Conservation (phyloP, 2,113 vertebrate species). For the Ammodytes dubius region DNA sequence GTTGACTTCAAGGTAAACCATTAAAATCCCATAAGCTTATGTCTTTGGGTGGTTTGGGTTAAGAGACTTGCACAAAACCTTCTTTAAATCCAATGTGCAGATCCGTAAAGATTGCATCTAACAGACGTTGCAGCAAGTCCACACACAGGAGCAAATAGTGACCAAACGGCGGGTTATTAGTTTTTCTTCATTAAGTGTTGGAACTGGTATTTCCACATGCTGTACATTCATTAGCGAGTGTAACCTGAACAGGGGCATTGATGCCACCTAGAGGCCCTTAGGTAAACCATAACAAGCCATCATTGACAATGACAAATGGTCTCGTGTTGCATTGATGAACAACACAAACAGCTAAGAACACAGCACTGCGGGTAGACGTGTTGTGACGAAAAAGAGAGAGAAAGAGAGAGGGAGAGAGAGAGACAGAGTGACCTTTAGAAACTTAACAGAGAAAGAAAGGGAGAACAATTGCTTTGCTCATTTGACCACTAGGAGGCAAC, state of each 20-base stretch:
- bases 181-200: constrained; percentile 30
- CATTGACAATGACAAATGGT: constrained; percentile 24
- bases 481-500: constrained; percentile 15
- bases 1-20: background rate
- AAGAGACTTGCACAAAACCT: background rate
- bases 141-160: background rate
- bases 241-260: constrained; percentile 53
- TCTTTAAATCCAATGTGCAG: background rate
- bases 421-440: constrained; percentile 14
- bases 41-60: background rate
- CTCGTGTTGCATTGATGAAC: constrained; percentile 33
- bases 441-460: background rate
- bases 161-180: constrained; percentile 32
- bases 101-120: background rate
- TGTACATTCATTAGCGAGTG: constrained; percentile 21
- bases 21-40: background rate
- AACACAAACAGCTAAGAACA: constrained; percentile 20
- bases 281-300: constrained; percentile 18
- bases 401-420: background rate
- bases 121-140: constrained; percentile 18
- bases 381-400: background rate
- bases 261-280: constrained; percentile 72
- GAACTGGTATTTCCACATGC: constrained; percentile 72
- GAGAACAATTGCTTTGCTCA: background rate
- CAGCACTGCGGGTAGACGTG: background rate